These are phyloP conservation scores for Vipera latastei DNA, from an alignment of 2,797 vertebrate genomes.

Conservation along the genomic window DNA sequence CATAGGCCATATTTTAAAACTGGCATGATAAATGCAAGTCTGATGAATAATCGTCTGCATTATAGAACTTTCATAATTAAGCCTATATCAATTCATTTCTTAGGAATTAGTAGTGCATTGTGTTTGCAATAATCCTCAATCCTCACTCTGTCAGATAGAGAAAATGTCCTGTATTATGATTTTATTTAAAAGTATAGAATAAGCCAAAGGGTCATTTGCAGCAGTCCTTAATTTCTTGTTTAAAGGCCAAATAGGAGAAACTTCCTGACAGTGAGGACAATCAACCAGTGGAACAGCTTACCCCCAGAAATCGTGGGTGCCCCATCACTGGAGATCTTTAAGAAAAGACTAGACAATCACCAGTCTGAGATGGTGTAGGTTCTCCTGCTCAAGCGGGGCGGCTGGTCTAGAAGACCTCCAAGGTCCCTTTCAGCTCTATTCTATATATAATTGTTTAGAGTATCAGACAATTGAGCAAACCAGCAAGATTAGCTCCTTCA, in stretches of 20 bases:
- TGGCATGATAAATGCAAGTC: not conserved
- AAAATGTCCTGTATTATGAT: slow-evolving; percentile 64
- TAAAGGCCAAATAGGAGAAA: slow-evolving; percentile 43
- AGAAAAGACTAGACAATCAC: no score
- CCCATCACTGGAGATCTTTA: no score
- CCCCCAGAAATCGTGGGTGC: no score
- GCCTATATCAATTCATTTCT: not conserved
- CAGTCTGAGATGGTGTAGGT: no score
- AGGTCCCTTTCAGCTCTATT: not conserved
- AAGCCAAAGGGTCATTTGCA: slow-evolving; percentile 70
- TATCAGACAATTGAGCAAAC: slow-evolving; percentile 38
- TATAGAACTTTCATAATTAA: not conserved
- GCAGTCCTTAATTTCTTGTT: slow-evolving; percentile 73
- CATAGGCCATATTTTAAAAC: not conserved
- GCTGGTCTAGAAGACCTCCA: no score
- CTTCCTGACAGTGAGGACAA: no score
- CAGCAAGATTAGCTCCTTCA: slow-evolving; percentile 10
- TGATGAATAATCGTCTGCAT: not conserved
- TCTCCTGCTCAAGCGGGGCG: no score
- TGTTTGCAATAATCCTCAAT: slow-evolving; percentile 62
- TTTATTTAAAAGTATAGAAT: slow-evolving; percentile 76
- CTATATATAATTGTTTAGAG: slow-evolving; percentile 19
- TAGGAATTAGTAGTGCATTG: slow-evolving; percentile 18
- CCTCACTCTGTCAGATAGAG: slow-evolving; percentile 59
- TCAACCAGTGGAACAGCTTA: no score